Base-by-base conservation (phyloP, 2,888 invertebrate genomes). In the Eupithecia subumbrata region DNA sequence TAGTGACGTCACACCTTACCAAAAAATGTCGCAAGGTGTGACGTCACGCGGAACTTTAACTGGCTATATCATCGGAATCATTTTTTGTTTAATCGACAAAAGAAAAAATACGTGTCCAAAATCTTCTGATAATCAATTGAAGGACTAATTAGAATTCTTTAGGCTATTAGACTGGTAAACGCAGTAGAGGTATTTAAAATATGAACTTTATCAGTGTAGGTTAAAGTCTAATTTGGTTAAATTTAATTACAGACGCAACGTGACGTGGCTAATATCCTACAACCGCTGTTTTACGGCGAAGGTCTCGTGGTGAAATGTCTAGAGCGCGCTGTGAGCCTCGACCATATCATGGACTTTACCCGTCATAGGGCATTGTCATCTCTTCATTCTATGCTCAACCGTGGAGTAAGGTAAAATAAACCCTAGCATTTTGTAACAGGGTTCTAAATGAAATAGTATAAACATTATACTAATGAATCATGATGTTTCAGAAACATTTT, bases 261-360 rank as follows among this genome's bases (percentile, higher is more conserved):
- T 56, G 98, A 99, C 87, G 98, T 98, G 78, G 98, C 98, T 0
- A 95, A 96, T 79, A 96, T 98, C 78, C 94, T 99, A 71, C 97
- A 97, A 84, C 97, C 98, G 0, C 97, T 97, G 90, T 98, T 99
- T 90, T 96, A 97, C 22, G 97, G 98, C 2, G 99, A 99, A 90
- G 99, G 99, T 34, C 95, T 99, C 66, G 98, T 99, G 7, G 98
- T 98, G 63, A 97, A 98, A 82, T 98, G 98, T 85, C 92, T 99
- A 79, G 99, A 99, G 87, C 98, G 97, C 87, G 98, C 99, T 1
- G 97, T 97, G 89, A 96, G 96, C 43, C 97, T 98, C 86, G 99
- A 99, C 87, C 99, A 99, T 88, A 98, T 99, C 70, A 99, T 99
- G 99, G 99, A 99, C 95, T 99, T 99, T 90, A 99, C 99, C 0